Evolutionary conservation across 2,888 invertebrate species (phyloP), one percentile per base, ranked within the genome.

Genomic region (Zygogramma bicolorata): DNA sequence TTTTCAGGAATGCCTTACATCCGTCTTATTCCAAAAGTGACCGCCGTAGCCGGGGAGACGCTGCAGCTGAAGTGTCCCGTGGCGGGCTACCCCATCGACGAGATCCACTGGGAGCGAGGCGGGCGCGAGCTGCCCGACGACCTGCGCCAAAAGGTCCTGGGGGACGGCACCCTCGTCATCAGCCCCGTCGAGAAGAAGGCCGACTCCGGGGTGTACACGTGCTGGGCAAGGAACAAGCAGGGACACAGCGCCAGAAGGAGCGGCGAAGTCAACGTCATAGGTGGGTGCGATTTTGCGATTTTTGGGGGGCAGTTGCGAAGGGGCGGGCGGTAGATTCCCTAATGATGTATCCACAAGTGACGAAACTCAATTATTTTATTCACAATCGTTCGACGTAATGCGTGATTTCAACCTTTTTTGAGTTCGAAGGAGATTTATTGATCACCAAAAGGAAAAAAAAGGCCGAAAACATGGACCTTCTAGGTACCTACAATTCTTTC

Each of bases 81-180:
- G 29, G 93, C 94, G 20, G 95, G 95, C 22, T 94, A 93, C 87
- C 95, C 95, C 25, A 93, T 95, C 76, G 93, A 93, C 82, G 92
- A 93, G 82, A 93, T 95, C 81, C 92, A 92, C 74, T 95, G 95
- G 95, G 93, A 93, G 84, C 90, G 93, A 81, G 91, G 91, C 63
- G 93, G 93, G 20, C 89, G 92, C 46, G 92, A 93, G 83, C 87
- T 95, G 71, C 95, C 94, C n/a, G 93, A 93, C 81, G 94, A 94
- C 85, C 90, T 94, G 81, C 89, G 95, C 6, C 95, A 95, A 84
- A 92, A 93, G 82, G 93, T 93, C 34, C 89, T 92, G 71, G 86
- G 90, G 6, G 94, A 94, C 83, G 95, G 95, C 29, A 93, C 93
- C 0, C 87, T 95, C 79, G 90, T 92, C 77, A 93, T 95, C 80